A percentile compares a stretch with the other conserved stretches of the same genome.
These are phyloP conservation scores for Chanos chanos DNA, from an alignment of 2,797 vertebrate genomes.

Conservation along the genomic window DNA sequence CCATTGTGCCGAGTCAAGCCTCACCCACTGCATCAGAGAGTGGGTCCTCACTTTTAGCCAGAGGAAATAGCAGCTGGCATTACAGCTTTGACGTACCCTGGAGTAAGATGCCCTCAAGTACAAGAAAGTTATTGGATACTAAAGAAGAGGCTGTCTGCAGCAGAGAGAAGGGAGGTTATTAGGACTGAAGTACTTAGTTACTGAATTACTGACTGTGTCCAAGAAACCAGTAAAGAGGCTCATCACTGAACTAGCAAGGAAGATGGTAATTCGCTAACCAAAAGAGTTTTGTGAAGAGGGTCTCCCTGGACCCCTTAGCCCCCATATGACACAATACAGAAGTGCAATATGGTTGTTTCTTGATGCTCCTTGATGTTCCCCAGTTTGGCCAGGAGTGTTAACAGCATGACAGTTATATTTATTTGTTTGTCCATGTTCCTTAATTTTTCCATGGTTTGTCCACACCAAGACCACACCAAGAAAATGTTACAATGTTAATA, in stretches of 20 bases:
- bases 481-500: too few species aligned
- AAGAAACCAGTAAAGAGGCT: conserved; percentile 36
- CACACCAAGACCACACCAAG: too few species aligned
- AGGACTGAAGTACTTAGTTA: conserved; percentile 10
- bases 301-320: too few species aligned
- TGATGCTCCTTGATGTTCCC: too few species aligned
- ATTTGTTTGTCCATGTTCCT: neutral
- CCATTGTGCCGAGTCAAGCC: conserved; percentile 4
- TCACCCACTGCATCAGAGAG: neutral
- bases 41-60: neutral
- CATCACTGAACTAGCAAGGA: conserved; percentile 12
- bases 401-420: neutral
- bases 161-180: conserved; percentile 30
- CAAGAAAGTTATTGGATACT: conserved; percentile 2
- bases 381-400: too few species aligned
- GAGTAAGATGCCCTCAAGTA: conserved; percentile 20
- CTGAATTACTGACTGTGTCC: conserved; percentile 28
- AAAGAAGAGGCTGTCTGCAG: conserved; percentile 25
- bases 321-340: too few species aligned
- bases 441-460: conserved; percentile 8
- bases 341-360: too few species aligned
- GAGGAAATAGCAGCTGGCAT: conserved; percentile 10
- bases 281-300: conserved; percentile 36
- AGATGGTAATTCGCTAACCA: conserved; percentile 12
- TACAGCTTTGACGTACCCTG: conserved; percentile 17